Percentiles rank a stretch among this genome's conserved stretches.
Evolutionary conservation across 2,888 invertebrate species (phyloP).

Genomic region (Norana najaformis): DNA sequence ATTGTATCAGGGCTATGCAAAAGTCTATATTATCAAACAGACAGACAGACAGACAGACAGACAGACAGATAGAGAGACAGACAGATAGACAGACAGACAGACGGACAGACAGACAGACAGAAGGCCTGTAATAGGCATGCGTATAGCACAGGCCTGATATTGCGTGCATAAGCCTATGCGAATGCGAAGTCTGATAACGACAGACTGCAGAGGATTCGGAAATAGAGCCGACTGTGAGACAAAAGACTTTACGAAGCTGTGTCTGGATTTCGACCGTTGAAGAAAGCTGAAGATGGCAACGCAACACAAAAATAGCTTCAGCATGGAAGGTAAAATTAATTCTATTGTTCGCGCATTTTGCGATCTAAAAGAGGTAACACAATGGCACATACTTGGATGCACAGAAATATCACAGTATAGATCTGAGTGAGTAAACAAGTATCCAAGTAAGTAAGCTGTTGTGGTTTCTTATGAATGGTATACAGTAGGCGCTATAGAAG

Average conservation of each 20-base stretch:
- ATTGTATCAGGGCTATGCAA: background rate
- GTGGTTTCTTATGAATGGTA: no score
- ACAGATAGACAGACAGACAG: background rate
- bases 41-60: background rate
- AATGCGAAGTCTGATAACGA: background rate
- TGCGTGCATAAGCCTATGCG: background rate
- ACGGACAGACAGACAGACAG: no score
- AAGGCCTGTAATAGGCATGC: background rate
- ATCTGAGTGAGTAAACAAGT: no score
- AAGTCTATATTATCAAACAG: no score
- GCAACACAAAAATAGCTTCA: slow-evolving; percentile 5
- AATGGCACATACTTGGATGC: background rate
- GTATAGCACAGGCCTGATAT: background rate
- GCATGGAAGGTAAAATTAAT: background rate
- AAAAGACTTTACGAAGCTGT: background rate
- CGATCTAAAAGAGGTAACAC: no score
- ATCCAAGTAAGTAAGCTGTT: no score
- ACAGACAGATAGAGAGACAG: background rate
- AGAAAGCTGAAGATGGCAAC: background rate
- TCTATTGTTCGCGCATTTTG: background rate
- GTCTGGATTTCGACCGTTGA: background rate
- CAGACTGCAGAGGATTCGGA: background rate
- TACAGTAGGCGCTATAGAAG: no score
- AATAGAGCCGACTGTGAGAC: background rate
- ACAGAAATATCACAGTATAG: no score